Conservation (phyloP, 35 echinoderm and acorn worm species). For the Apostichopus parvimensis region DNA sequence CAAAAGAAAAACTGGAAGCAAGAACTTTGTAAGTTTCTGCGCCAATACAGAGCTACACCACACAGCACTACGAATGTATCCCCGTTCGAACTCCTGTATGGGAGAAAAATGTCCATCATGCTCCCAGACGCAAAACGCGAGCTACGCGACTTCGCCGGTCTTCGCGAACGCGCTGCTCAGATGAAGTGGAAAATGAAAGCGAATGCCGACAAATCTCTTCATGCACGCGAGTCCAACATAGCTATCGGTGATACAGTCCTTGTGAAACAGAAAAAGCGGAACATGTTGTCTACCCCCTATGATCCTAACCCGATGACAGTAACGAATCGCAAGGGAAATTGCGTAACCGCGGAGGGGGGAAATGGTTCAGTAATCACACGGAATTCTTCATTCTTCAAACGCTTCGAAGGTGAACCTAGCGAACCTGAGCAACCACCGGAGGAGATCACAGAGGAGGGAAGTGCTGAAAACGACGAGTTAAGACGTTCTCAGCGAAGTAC, state of each 20-base stretch:
- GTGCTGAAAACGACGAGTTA: not conserved
- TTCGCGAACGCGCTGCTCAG: constrained; percentile 54
- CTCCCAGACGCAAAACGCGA: constrained; percentile 33
- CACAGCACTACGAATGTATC: constrained; percentile 55
- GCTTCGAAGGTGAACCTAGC: no score
- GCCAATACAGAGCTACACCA: constrained; percentile 72
- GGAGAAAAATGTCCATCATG: constrained; percentile 48
- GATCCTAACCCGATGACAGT: constrained; percentile 30
- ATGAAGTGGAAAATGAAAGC: constrained; percentile 73
- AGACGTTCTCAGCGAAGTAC: constrained; percentile 15
- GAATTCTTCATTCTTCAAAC: constrained; percentile 23
- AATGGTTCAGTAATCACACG: constrained; percentile 16
- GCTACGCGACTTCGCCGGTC: not conserved
- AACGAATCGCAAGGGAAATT: constrained; percentile 32
- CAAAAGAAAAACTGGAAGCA: constrained; percentile 63
- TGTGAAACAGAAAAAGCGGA: constrained; percentile 42
- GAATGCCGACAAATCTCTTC: constrained; percentile 71
- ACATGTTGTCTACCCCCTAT: constrained; percentile 46
- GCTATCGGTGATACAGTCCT: constrained; percentile 42
- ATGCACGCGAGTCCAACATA: constrained; percentile 29
- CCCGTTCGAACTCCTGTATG: constrained; percentile 65
- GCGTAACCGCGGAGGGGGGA: constrained; percentile 21
- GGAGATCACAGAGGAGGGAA: not conserved
- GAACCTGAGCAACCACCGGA: no score
- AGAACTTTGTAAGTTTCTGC: constrained; percentile 66